These are phyloP conservation scores for Periophthalmodon schlosseri DNA, from an alignment of 2,113 vertebrate genomes.

Conservation along the genomic window DNA sequence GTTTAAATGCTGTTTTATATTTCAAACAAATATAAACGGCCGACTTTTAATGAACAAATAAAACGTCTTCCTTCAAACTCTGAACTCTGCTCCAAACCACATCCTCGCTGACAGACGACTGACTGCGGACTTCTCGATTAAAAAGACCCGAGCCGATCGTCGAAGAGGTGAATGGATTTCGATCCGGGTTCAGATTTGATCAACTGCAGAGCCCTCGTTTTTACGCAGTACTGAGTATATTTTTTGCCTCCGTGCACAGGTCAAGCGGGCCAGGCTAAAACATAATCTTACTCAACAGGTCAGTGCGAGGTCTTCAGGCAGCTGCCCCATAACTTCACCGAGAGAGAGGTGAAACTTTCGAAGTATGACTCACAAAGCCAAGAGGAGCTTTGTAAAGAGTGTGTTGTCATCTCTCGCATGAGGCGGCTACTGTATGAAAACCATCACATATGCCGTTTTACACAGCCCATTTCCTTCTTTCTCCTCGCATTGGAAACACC, in stretches of 20 bases:
- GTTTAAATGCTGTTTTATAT: too few relatives aligned
- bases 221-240: not conserved
- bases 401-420: slow-evolving; percentile 46
- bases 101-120: too few relatives aligned
- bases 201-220: not conserved
- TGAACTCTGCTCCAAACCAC: too few relatives aligned
- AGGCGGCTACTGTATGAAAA: slow-evolving; percentile 44
- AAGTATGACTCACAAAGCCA: slow-evolving; percentile 50
- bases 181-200: too few relatives aligned
- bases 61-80: too few relatives aligned
- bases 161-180: too few relatives aligned
- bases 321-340: slow-evolving; percentile 37
- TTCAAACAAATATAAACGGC: too few relatives aligned
- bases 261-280: slow-evolving; percentile 10
- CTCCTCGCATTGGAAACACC: slow-evolving; percentile 27
- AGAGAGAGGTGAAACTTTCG: slow-evolving; percentile 45
- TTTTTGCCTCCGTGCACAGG: not conserved
- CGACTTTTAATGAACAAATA: too few relatives aligned
- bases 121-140: too few relatives aligned
- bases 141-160: too few relatives aligned
- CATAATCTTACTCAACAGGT: slow-evolving; percentile 39
- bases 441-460: slow-evolving; percentile 34
- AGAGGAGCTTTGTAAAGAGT: slow-evolving; percentile 45
- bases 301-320: slow-evolving; percentile 38
- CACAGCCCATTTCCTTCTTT: slow-evolving; percentile 23